Percentiles rank a stretch among this genome's conserved stretches.
phyloP scores from a whole-genome alignment of 2,888 invertebrate genomes.

The Zele albiditarsus region DNA sequence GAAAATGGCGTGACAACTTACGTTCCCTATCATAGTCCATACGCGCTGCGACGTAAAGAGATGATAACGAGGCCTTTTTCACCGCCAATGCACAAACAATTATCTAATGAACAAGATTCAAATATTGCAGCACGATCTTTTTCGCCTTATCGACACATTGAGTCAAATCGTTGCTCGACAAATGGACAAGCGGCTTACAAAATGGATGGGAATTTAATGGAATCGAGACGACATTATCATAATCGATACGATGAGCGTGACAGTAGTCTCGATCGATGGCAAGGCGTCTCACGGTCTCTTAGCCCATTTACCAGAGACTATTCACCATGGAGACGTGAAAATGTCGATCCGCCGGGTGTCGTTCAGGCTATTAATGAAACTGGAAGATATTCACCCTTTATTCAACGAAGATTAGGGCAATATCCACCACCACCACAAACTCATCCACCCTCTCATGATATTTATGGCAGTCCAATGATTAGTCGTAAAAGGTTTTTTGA shows the following conservation, averaged over 20 bases:
- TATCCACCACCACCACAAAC: constrained; percentile 62
- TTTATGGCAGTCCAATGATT: constrained; percentile 70
- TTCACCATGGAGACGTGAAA: constrained; percentile 71
- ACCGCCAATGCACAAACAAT: constrained; percentile 59
- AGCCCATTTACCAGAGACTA: constrained; percentile 70
- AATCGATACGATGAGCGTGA: constrained; percentile 61
- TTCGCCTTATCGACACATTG: constrained; percentile 61
- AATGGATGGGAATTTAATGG: constrained; percentile 48
- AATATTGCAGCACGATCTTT: constrained; percentile 59
- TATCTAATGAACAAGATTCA: constrained; percentile 51
- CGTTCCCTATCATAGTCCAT: constrained; percentile 66
- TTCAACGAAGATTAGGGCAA: constrained; percentile 65
- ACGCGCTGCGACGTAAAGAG: constrained; percentile 66
- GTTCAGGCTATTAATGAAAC: constrained; percentile 62
- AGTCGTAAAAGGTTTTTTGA: constrained; percentile 66
- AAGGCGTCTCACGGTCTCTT: constrained; percentile 61
- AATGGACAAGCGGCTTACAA: constrained; percentile 53
- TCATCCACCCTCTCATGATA: constrained; percentile 64
- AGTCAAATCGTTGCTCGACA: constrained; percentile 46
- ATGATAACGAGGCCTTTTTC: constrained; percentile 62
- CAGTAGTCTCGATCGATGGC: constrained; percentile 64
- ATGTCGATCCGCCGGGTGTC: constrained; percentile 71
- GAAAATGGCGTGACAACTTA: constrained; percentile 65
- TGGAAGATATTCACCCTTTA: constrained; percentile 65
- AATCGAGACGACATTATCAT: constrained; percentile 57